Conservation (phyloP, 2,113 vertebrate genomes). For the Mormyrus iriodes region DNA sequence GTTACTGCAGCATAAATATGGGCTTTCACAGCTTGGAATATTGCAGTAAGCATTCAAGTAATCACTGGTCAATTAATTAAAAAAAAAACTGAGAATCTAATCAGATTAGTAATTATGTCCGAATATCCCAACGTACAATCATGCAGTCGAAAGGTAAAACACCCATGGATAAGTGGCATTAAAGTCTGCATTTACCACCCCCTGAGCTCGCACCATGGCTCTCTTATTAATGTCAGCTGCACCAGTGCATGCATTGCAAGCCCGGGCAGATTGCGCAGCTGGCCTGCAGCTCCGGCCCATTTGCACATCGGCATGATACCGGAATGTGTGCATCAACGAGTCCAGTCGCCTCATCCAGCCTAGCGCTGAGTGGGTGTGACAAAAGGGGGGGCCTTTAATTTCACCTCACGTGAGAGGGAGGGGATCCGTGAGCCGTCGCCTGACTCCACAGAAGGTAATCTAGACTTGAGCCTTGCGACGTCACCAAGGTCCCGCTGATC, state of each 20-base stretch:
- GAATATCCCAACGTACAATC: background rate
- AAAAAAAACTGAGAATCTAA: background rate
- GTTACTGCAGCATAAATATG: background rate
- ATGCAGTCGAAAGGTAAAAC: background rate
- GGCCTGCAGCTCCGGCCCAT: constrained; percentile 14
- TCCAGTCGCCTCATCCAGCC: background rate
- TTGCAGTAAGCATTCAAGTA: background rate
- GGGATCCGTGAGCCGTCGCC: background rate
- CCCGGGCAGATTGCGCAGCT: background rate
- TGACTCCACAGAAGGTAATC: background rate
- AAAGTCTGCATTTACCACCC: background rate
- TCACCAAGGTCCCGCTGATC: background rate
- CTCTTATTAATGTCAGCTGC: constrained; percentile 24
- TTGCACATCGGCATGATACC: constrained; percentile 25
- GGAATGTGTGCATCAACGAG: background rate
- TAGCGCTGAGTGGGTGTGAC: background rate
- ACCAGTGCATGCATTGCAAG: constrained; percentile 17
- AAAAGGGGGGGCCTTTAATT: background rate
- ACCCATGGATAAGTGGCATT: background rate
- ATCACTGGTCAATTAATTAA: background rate
- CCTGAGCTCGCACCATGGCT: background rate
- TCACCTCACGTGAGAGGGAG: background rate
- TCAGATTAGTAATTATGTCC: background rate
- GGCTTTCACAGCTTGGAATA: background rate
- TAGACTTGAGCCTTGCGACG: background rate